These are phyloP conservation scores for Oncopodura yosiiana DNA, from an alignment of 1,140 invertebrate genomes.

Conservation along the genomic window DNA sequence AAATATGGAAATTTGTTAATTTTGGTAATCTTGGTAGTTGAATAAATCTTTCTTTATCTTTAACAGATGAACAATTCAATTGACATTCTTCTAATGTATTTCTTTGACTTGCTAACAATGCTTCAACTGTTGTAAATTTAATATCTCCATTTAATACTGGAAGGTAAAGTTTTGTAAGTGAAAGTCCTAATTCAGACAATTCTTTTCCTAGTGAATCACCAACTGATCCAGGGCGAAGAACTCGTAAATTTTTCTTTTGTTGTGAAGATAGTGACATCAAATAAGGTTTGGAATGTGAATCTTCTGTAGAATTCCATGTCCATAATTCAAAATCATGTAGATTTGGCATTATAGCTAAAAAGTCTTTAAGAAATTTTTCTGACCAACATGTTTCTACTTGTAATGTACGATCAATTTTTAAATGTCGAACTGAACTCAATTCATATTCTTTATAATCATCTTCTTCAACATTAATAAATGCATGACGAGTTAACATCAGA, in stretches of 20 bases:
- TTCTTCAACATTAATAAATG: background rate
- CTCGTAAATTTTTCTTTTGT: background rate
- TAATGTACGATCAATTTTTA: slow-evolving; percentile 17
- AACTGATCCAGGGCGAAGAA: slow-evolving; percentile 7
- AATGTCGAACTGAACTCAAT: slow-evolving; percentile 3
- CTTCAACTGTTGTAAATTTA: slow-evolving; percentile 4
- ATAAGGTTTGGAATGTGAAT: slow-evolving; percentile 12
- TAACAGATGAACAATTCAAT: slow-evolving; percentile 9
- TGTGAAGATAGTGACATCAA: background rate
- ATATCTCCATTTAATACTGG: slow-evolving; percentile 12
- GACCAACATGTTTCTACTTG: slow-evolving; percentile 11
- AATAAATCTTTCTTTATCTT: slow-evolving; percentile 12
- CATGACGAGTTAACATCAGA: slow-evolving; percentile 1
- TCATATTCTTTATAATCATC: background rate
- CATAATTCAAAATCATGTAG: slow-evolving; percentile 16
- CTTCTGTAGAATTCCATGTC: slow-evolving; percentile 20
- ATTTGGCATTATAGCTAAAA: slow-evolving; percentile 13
- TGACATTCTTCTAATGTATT: slow-evolving; percentile 14
- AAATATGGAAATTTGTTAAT: slow-evolving; percentile 4
- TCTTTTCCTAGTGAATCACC: background rate
- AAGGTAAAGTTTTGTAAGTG: slow-evolving; percentile 10
- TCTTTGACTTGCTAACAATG: slow-evolving; percentile 1
- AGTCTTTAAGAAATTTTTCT: slow-evolving; percentile 6
- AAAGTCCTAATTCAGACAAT: slow-evolving; percentile 1
- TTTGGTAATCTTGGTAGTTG: slow-evolving; percentile 2